Base-by-base conservation (phyloP, 2,888 invertebrate genomes). In the Dryadula phaetusa region DNA sequence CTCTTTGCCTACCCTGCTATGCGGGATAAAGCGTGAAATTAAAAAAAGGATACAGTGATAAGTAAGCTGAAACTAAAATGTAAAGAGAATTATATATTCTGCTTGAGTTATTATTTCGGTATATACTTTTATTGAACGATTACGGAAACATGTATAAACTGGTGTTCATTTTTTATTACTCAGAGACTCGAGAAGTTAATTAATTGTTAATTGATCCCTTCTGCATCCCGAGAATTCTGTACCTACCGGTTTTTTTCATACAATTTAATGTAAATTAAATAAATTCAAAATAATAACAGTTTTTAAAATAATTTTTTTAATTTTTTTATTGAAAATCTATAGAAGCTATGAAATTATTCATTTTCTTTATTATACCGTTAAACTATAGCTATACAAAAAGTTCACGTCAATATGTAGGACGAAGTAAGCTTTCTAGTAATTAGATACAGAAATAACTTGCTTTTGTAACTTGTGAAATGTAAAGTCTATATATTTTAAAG, bases 121-220 rank as follows among this genome's bases (percentile, higher is more conserved):
- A 56, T 8, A 16, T 37, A 18, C 18, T 12, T 22, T 20, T 40
- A 40, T 40, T 56, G 3, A 56, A 56, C 22, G 37, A 40, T 40
- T 40, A 40, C 37, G 22, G 40, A 40, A 56, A 40, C 40, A 56
- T n/a, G 40, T 37, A 37, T 37, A 37, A 22, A 56, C n/a, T 40
- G 37, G n/a, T 16, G n/a, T 20, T n/a, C 16, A 32, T 56, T 56
- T 40, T 54, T 56, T 56, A n/a, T 56, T n/a, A n/a, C 14, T 22
- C 16, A 5, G 25, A 40, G 54, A 8, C 37, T 34, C 34, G 34
- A 34, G 20, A 56, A 56, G 40, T n/a, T 22, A 40, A 56, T 56
- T 56, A 37, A 40, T 56, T 22, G 22, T 56, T 22, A 37, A 56
- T 40, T 37, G 54, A 56, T 56, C 22, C 37, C 56, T 56, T 22